Evolutionary conservation across 2,888 invertebrate species (phyloP), one percentile per base, ranked within the genome.

Genomic region (Pandemis corylana): DNA sequence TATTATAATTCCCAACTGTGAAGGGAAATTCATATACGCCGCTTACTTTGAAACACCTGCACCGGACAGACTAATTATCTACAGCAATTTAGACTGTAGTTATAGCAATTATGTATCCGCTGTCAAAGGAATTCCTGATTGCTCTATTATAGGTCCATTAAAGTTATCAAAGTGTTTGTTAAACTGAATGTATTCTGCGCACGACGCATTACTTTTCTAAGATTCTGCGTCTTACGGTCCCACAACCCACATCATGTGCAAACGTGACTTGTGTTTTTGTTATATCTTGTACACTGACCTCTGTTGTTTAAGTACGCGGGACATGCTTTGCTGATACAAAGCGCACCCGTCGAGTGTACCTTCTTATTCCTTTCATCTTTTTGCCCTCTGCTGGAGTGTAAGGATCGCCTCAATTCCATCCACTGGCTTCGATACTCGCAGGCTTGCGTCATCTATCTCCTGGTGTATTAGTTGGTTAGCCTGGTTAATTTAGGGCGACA

Each of bases 51-150:
- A 64, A 10, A 46, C 46, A 20, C 46, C 28, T 42, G 56, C 15
- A 67, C 41, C 36, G 49, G 51, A 66, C 66, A n/a, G 56, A 6
- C 12, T 68, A 56, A 68, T 68, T 53, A 42, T 7, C 20, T 56
- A 7, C 20, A 56, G 20, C 56, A 7, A 56, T 56, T 53, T 53
- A 53, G n/a, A 41, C 28, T 41, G 20, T 2, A 68, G 28, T 28
- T 56, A 56, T 12, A 41, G 20, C 53, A 42, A 68, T 56, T 68
- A 68, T 51, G 36, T 53, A n/a, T 5, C 9, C n/a, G 9, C 7
- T 51, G 36, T 67, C 66, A 67, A 67, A 67, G 51, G 53, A 67
- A 13, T 28, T 67, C 15, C 36, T 67, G 15, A 67, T 53, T 67
- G 66, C 51, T 15, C 41, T 53, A 67, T 67, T 53, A 10, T 67